Evolutionary conservation across 2,888 invertebrate species (phyloP).

Genomic region (Xestia rhomboidea): DNA sequence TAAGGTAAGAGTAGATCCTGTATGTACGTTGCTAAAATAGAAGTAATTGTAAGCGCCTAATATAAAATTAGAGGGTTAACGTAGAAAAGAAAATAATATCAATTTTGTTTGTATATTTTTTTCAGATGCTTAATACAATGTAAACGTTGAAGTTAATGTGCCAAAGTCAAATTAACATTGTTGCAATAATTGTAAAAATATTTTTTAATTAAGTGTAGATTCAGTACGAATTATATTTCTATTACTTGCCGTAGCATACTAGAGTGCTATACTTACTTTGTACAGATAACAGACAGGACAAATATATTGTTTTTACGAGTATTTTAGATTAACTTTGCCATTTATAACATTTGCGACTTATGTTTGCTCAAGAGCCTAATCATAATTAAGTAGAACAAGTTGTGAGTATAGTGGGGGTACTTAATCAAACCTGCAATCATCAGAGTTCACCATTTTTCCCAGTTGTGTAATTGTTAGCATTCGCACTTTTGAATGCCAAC

Average conservation of each 20-base stretch:
- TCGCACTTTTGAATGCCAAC: background rate
- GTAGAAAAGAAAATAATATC: constrained; percentile 44
- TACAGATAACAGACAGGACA: constrained; percentile 47
- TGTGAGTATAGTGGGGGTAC: constrained; percentile 57
- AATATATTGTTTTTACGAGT: constrained; percentile 47
- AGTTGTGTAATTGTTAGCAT: constrained; percentile 35
- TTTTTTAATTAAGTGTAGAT: constrained; percentile 64
- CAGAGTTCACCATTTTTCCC: constrained; percentile 37
- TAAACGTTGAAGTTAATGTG: constrained; percentile 77
- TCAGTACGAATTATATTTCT: constrained; percentile 63
- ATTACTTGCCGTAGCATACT: constrained; percentile 63
- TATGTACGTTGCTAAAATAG: constrained; percentile 30
- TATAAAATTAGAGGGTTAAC: constrained; percentile 29
- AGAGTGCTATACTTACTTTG: constrained; percentile 43
- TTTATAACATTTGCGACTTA: constrained; percentile 67
- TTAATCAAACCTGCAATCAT: constrained; percentile 55
- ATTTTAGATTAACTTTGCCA: constrained; percentile 48
- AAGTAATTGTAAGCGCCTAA: constrained; percentile 33
- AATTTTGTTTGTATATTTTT: constrained; percentile 45
- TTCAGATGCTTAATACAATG: constrained; percentile 57
- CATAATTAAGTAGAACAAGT: constrained; percentile 67
- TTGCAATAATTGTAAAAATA: constrained; percentile 79
- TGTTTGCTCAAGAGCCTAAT: constrained; percentile 78
- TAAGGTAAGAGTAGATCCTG: constrained; percentile 33
- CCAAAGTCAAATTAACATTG: constrained; percentile 82